Conservation (phyloP, 2,888 invertebrate genomes). For the Pseudanteris insignis region DNA sequence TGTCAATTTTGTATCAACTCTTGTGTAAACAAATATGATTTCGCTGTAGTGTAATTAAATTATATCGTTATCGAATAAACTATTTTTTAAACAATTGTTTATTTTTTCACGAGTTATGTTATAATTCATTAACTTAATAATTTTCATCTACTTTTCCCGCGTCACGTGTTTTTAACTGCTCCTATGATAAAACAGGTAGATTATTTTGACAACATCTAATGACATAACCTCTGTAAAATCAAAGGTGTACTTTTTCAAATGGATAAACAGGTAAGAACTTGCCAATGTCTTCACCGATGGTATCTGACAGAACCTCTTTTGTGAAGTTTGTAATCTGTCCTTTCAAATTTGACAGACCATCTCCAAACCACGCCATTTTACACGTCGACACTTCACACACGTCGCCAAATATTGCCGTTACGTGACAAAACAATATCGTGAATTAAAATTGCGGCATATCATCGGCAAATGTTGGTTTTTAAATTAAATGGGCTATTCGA, state of each 20-base stretch:
- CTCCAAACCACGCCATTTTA: conserved; percentile 65
- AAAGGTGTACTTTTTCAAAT: too few species aligned
- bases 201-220: conserved; percentile 61
- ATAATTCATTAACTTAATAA: too few species aligned
- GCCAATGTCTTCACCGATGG: conserved; percentile 72
- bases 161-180: conserved; percentile 5
- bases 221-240: conserved; percentile 51
- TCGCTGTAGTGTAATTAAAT: too few species aligned
- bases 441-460: conserved; percentile 15
- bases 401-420: conserved; percentile 4
- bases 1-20: too few species aligned
- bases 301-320: conserved; percentile 86
- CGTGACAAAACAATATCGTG: conserved; percentile 3
- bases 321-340: conserved; percentile 90
- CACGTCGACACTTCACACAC: conserved; percentile 35
- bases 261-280: too few species aligned
- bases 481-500: conserved; percentile 15
- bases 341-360: conserved; percentile 72
- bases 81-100: too few species aligned
- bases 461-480: conserved; percentile 10
- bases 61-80: too few species aligned
- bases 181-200: conserved; percentile 55
- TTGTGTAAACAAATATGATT: too few species aligned
- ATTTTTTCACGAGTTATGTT: too few species aligned
- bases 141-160: conserved; percentile 17